A percentile compares a stretch with the other conserved stretches of the same genome.
Conservation (phyloP, 2,113 vertebrate species). For the Phrynocephalus versicolor region DNA sequence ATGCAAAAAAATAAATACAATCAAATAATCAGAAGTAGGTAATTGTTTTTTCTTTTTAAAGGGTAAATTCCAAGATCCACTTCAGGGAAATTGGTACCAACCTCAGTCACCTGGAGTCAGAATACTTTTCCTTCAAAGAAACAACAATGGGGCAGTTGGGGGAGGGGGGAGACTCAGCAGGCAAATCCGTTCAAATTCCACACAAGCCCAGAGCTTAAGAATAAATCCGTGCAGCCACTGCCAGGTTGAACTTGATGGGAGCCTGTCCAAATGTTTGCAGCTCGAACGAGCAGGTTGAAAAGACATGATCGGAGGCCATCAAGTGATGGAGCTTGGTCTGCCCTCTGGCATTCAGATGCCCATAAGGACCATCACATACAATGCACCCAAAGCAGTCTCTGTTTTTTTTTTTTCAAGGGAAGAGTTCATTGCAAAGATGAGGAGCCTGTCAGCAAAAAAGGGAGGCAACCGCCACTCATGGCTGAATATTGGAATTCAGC, state of each 20-base stretch:
- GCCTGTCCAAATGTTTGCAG: conserved; percentile 27
- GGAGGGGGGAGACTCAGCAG: background rate
- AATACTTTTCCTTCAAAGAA: conserved; percentile 14
- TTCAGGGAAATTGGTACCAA: conserved; percentile 11
- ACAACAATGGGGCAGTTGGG: conserved; percentile 20
- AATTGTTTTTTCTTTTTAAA: too few species aligned
- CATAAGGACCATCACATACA: background rate
- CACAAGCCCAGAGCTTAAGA: background rate
- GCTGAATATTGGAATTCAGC: too few species aligned
- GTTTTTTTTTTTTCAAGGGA: too few species aligned
- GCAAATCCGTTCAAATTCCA: conserved; percentile 31
- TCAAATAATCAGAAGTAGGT: too few species aligned
- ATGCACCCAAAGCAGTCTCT: accelerated
- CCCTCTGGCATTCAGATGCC: conserved; percentile 5
- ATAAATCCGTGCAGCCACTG: conserved; percentile 29
- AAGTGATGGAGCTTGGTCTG: conserved; percentile 25
- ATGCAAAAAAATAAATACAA: too few species aligned
- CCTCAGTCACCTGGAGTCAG: conserved; percentile 7
- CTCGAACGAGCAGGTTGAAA: conserved; percentile 20
- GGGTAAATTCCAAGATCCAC: background rate
- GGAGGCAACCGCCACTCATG: too few species aligned
- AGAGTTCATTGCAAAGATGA: too few species aligned
- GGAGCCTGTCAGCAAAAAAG: too few species aligned
- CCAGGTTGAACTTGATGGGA: conserved; percentile 42
- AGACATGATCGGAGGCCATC: conserved; percentile 42